phyloP scores from a whole-genome alignment of 92 coral and sea anemone species.

The Nematostella vectensis region DNA sequence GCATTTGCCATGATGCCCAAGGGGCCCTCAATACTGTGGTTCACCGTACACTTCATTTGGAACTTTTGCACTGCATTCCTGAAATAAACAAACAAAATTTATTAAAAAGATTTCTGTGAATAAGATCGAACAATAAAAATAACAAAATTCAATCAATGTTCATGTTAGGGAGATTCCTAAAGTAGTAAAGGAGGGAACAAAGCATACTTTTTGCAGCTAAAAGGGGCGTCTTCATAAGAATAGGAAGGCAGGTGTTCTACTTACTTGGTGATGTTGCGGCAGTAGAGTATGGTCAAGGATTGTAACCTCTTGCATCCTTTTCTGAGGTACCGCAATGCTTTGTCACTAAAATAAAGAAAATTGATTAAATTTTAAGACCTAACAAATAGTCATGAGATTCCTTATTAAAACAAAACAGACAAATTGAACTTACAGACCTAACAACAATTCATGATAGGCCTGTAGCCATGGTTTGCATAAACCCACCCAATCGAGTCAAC shows the following conservation, averaged over 20 bases:
- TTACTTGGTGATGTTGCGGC: conserved; percentile 80
- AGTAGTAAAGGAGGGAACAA: no score
- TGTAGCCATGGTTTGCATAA: no score
- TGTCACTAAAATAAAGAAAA: conserved; percentile 49
- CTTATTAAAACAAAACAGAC: no score
- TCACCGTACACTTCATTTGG: conserved; percentile 61
- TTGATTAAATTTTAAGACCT: no score
- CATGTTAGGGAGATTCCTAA: no score
- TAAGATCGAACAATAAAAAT: no score
- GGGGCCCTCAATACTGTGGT: conserved; percentile 83
- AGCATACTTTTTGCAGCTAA: not conserved
- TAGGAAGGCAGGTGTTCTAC: conserved; percentile 1
- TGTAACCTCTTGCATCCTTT: conserved; percentile 78
- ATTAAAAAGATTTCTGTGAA: no score
- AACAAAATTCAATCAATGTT: no score
- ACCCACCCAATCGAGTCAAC: no score
- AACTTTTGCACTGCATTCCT: conserved; percentile 86
- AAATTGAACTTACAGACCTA: no score
- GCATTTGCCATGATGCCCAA: conserved; percentile 21
- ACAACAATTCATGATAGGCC: no score
- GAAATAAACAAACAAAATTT: conserved; percentile 1
- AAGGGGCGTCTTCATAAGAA: not conserved
- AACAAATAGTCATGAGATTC: no score
- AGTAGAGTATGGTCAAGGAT: conserved; percentile 69
- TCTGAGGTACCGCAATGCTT: conserved; percentile 80